Base-by-base conservation (phyloP, 2,888 invertebrate genomes). In the Caenorhabditis imperialis region DNA sequence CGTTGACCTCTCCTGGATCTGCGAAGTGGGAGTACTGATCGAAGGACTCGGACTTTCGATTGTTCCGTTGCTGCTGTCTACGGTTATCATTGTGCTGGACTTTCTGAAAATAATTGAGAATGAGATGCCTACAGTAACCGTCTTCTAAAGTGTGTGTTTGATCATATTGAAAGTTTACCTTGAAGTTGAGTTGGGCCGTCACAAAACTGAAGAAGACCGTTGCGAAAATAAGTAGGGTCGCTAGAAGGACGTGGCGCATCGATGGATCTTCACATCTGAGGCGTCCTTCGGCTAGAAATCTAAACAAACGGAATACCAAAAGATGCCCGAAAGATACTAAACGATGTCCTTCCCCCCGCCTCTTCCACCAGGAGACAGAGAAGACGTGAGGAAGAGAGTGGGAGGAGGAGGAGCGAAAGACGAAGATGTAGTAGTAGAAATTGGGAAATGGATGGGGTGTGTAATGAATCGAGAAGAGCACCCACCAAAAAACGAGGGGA, bases 301-400 rank as follows among this genome's bases (percentile, higher is more conserved):
- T 30, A 44, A 51, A 51, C 23, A 42, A 38, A 61, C 25, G 12
- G 30, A 25, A 10, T n/a, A 37, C 12, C 12, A 12, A 60, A 60
- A 65, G 55, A 67, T 67, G 50, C 51, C 57, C 51, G 42, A 57
- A 57, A 67, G 67, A 67, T 67, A 58, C 67, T 67, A 67, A 67
- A 51, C 67, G 67, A 57, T 67, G 67, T 57, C 57, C 57, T 55
- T 37, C 16, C 33, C 42, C 35, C 38, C 37, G 25, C 12, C 45
- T 53, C 53, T 45, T 62, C 62, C 48, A 55, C 51, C n/a, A n/a
- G 14, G 23, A 3, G n/a, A 16, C 23, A 27, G 27, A 47, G 14
- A 27, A 18, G 47, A 3, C 20, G 20, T 27, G 33, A 20, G 18
- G 48, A 7, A 48, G 33, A 33, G 25, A 3, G 23, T 3, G 12